Conservation (phyloP, 2,797 vertebrate genomes). For the Lacerta bilineata region DNA sequence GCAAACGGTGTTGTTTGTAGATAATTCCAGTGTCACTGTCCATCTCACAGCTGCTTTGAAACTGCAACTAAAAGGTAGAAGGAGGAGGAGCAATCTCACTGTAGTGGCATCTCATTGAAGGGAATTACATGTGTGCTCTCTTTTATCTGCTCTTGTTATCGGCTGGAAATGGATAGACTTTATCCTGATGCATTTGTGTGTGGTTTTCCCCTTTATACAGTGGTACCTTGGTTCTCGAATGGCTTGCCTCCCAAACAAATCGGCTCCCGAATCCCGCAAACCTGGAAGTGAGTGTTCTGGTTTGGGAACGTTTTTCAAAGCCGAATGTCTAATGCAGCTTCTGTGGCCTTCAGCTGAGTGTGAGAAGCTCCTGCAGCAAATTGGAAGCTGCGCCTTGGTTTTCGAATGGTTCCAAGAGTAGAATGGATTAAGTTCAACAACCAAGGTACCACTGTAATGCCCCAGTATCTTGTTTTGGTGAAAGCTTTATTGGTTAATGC, state of each 20-base stretch:
- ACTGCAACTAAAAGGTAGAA: neutral
- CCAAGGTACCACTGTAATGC: neutral
- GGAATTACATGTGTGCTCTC: neutral
- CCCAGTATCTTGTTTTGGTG: neutral
- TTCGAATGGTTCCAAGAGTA: too few species aligned
- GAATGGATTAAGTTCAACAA: too few species aligned
- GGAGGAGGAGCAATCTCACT: neutral
- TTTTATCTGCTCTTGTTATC: neutral
- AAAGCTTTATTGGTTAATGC: neutral
- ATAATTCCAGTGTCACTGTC: neutral
- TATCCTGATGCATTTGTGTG: neutral
- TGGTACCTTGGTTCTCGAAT: too few species aligned
- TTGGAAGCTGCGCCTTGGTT: too few species aligned
- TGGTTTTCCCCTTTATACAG: too few species aligned
- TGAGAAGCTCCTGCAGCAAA: too few species aligned
- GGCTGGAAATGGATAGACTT: neutral
- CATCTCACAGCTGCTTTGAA: neutral
- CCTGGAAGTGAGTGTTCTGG: too few species aligned
- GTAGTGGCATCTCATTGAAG: neutral
- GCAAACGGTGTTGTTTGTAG: neutral
- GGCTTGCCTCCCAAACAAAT: too few species aligned
- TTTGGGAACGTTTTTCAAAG: too few species aligned
- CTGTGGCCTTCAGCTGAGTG: too few species aligned
- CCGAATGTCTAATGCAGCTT: too few species aligned
- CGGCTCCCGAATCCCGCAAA: too few species aligned